Base-by-base conservation (phyloP, 2,113 vertebrate genomes). In the Eidolon helvum region DNA sequence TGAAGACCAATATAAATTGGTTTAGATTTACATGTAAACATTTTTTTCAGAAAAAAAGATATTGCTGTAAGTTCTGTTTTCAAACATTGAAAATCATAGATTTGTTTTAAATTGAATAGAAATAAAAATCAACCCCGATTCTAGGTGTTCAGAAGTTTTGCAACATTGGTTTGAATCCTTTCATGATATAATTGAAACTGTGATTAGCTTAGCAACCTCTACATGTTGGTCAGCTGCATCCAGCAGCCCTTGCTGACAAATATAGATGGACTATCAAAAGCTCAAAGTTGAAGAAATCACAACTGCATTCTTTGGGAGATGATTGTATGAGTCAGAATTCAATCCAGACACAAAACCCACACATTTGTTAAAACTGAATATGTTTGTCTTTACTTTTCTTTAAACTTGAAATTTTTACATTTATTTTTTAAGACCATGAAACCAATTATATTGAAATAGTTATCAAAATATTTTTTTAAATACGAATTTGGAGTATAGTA, bases 81-180 rank as follows among this genome's bases (percentile, higher is more conserved):
- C 21, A 90, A 75, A 94, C 55, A 86, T 69, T 66, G 57, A 53
- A 83, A 91, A 78, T 61, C 18, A 69, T 11, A 80, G n/a, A 48
- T 93, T 87, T 87, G 50, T 89, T 71, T 95, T 65, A 91, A 63
- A 24, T 72, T 50, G 69, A 78, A 72, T 66, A 57, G 63, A 79
- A 91, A 69, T 57, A 71, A 91, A 91, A 88, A 88, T 45, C n/a
- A 84, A 92, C 65, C 5, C 33, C 38, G 38, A 28, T 79, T 95
- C 63, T 71, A 88, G 33, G 24, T 72, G 26, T 97, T 85, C 72
- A 40, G 77, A 71, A 84, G 43, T 71, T 97, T 57, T 75, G 9
- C 38, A 72, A 35, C 33, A 63, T 55, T 45, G 57, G 12, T 91
- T 95, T 71, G n/a, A 78, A 59, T 71, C 21, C 40, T 91, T 88